These are phyloP conservation scores for Akabosia matsudoensis DNA, from an alignment of 1,140 invertebrate genomes.

Conservation along the genomic window DNA sequence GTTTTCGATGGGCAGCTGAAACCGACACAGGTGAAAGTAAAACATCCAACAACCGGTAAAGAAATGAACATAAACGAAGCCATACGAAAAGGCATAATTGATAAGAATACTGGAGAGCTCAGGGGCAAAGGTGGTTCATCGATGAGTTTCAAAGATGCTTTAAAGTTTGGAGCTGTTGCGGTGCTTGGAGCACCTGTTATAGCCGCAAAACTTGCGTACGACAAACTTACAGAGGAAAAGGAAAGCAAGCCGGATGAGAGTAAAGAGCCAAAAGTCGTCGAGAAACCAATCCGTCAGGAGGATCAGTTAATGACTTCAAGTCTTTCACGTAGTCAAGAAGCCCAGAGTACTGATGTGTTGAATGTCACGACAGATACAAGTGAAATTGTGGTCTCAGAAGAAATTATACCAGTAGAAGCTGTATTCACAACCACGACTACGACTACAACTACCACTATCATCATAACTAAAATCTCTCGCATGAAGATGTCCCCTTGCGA, in stretches of 20 bases:
- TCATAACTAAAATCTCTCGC: conserved; percentile 43
- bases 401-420: conserved; percentile 42
- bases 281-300: conserved; percentile 54
- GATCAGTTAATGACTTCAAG: no score
- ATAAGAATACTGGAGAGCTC: conserved; percentile 69
- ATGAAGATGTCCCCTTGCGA: conserved; percentile 57
- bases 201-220: conserved; percentile 58
- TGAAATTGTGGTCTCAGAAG: conserved; percentile 35
- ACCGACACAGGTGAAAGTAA: conserved; percentile 66
- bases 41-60: conserved; percentile 68
- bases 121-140: conserved; percentile 62
- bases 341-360: no score
- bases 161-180: conserved; percentile 67
- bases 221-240: conserved; percentile 43
- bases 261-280: conserved; percentile 51
- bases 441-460: conserved; percentile 40
- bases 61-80: conserved; percentile 72
- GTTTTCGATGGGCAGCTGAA: conserved; percentile 65
- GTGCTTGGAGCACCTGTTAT: conserved; percentile 69
- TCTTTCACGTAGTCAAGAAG: no score
- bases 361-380: conserved; percentile 50
- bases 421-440: conserved; percentile 44
- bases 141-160: conserved; percentile 69
- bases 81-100: conserved; percentile 68
- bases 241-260: no score